These are phyloP conservation scores for Orchesellides sinensis DNA, from an alignment of 2,888 invertebrate genomes.

Conservation along the genomic window DNA sequence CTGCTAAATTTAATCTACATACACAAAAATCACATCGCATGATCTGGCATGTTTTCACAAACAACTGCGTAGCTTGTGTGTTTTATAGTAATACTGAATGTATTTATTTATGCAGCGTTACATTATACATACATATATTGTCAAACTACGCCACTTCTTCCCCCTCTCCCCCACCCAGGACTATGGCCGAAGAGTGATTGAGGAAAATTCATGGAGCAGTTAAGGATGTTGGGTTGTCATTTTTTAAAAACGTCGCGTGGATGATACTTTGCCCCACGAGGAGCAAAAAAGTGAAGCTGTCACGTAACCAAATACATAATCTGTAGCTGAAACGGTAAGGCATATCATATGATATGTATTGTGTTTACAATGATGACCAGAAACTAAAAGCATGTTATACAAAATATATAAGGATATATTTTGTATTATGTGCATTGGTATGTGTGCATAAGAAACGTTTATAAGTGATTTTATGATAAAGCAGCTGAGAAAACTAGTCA, in stretches of 20 bases:
- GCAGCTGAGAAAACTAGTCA: conserved; percentile 52
- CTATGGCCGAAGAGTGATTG: background rate
- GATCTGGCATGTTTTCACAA: background rate
- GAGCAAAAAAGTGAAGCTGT: conserved; percentile 34
- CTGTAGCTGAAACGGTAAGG: conserved; percentile 27
- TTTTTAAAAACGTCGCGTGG: conserved; percentile 60
- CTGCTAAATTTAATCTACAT: background rate
- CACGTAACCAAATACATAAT: conserved; percentile 40
- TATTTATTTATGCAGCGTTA: no score
- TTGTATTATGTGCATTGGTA: no score
- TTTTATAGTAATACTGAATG: no score
- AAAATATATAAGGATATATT: no score
- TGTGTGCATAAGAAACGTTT: background rate
- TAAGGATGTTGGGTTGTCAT: conserved; percentile 5
- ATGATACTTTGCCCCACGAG: conserved; percentile 58
- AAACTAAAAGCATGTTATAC: no score
- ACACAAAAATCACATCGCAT: background rate
- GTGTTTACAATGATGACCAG: no score
- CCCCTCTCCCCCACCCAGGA: background rate
- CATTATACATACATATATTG: no score
- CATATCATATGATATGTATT: no score
- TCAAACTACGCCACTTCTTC: conserved; percentile 9
- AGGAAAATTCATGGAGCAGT: background rate
- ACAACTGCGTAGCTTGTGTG: background rate
- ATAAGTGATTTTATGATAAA: background rate